Evolutionary conservation across 2,797 vertebrate species (phyloP), one percentile per base, ranked within the genome.

Genomic region (Arnoldichthys spilopterus): DNA sequence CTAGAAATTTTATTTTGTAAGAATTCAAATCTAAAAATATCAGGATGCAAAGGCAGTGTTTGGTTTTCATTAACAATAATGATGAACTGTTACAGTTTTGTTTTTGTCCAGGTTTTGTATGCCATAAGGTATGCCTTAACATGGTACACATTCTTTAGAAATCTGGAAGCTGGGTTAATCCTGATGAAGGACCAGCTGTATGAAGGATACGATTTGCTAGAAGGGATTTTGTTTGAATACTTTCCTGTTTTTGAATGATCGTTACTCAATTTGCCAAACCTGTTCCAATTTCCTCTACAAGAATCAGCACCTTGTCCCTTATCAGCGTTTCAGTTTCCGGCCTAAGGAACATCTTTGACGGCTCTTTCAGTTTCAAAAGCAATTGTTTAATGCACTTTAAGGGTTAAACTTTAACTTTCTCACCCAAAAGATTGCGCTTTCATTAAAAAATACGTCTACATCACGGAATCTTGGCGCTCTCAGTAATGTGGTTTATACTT

Each of bases 41-140:
- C 8, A 26, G 6, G 49, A 56, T 71, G 49, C 49, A 71, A 40
- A 78, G 64, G 70, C 24, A 51, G 34, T 54, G 43, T 72, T 82
- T 72, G 40, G 43, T 43, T 62, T 70, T 51, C 53, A 70, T 58
- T 45, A 63, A 34, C 47, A 43, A 53, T 73, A 80, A 75, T 30
- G 56, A 77, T 49, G 32, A 72, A 20, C 59, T 61, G 59, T 30
- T 34, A 0, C 7, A 61, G 28, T n/a, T 62, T 68, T 70, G 26
- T 47, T 47, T 74, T 13, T 62, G 6, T 79, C 28, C 54, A 67
- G 76, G 72, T 90, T 87, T 88, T 85, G 69, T 67, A 87, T 86
- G 85, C 87, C 88, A 86, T 87, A 82, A 89, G 89, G 88, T 91
- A 90, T 88, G 89, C 91, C 92, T 92, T 92, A 92, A 90, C 76